These are phyloP conservation scores for Triplophysa rosa DNA, from an alignment of 2,113 vertebrate species.

Conservation along the genomic window DNA sequence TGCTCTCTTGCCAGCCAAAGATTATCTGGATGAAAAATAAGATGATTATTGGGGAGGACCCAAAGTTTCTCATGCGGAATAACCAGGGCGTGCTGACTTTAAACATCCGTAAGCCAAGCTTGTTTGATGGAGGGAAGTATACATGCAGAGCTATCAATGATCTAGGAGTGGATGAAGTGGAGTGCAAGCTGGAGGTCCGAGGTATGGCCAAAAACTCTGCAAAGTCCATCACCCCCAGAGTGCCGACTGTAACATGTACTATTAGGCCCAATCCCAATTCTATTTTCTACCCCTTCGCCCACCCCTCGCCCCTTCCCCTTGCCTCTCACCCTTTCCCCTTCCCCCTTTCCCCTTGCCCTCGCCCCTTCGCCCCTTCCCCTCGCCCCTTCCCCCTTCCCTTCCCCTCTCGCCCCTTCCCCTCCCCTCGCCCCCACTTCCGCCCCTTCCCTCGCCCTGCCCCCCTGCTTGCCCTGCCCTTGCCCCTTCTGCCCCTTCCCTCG, in stretches of 20 bases:
- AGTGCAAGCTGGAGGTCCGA: conserved; percentile 85
- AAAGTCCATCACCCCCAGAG: background rate
- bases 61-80: conserved; percentile 87
- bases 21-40: conserved; percentile 92
- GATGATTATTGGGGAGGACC: conserved; percentile 81
- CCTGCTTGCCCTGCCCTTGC: no score
- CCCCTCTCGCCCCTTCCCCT: no score
- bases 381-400: no score
- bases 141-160: conserved; percentile 83
- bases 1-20: conserved; percentile 69
- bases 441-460: no score
- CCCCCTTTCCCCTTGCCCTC: no score
- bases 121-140: conserved; percentile 83
- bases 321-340: no score
- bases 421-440: no score
- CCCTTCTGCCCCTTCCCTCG: no score
- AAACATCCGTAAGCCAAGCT: conserved; percentile 81
- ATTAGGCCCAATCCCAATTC: no score
- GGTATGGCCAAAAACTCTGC: conserved; percentile 61
- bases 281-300: no score
- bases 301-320: no score
- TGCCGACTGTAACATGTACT: background rate
- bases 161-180: conserved; percentile 83
- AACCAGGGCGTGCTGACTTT: conserved; percentile 86
- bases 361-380: no score